Conservation (phyloP, 1,140 invertebrate species). For the Drosophila nigrodunni region DNA sequence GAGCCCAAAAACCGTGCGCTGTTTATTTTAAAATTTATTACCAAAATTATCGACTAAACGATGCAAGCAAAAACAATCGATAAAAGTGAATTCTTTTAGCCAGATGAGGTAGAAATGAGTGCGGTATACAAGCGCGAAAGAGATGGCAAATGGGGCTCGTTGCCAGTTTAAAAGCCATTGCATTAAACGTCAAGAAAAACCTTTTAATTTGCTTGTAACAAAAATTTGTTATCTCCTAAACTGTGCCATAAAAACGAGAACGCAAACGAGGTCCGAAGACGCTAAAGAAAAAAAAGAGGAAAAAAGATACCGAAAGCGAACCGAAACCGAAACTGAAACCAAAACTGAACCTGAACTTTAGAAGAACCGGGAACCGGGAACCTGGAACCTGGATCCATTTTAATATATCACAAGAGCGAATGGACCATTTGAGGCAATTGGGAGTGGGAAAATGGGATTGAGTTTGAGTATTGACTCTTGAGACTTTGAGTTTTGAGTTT, state of each 20-base stretch:
- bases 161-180: slow-evolving; percentile 68
- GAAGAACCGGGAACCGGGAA: background rate
- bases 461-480: background rate
- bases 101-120: slow-evolving; percentile 1
- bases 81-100: slow-evolving; percentile 81
- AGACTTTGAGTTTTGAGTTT: background rate
- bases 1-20: slow-evolving; percentile 51
- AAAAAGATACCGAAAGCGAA: background rate
- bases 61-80: slow-evolving; percentile 84
- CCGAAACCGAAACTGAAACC: background rate
- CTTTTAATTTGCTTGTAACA: slow-evolving; percentile 84
- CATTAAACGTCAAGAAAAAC: slow-evolving; percentile 76
- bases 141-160: slow-evolving; percentile 7
- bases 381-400: slow-evolving; percentile 67
- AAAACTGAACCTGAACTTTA: background rate
- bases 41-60: slow-evolving; percentile 84
- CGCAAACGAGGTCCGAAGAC: slow-evolving; percentile 55
- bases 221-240: slow-evolving; percentile 84
- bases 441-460: slow-evolving; percentile 17
- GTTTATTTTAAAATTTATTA: slow-evolving; percentile 84
- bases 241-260: slow-evolving; percentile 84
- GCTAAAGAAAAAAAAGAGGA: background rate
- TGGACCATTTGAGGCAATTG: slow-evolving; percentile 11
- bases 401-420: slow-evolving; percentile 71
- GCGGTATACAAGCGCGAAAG: background rate